Base-by-base conservation (phyloP, 2,113 vertebrate species). In the Miniopterus natalensis region DNA sequence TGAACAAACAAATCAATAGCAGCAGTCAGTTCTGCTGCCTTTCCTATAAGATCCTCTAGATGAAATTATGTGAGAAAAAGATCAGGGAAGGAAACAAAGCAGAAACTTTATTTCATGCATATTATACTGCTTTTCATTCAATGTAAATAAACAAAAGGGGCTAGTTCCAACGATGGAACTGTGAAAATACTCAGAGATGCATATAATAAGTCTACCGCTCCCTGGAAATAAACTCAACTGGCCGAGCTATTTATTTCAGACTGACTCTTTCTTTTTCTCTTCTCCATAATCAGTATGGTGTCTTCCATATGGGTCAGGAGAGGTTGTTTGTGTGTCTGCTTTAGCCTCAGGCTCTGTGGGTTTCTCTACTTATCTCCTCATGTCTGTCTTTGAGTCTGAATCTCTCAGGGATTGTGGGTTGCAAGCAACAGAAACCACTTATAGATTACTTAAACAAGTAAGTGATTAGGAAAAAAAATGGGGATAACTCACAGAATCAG, bases 71-170 rank as follows among this genome's bases (percentile, higher is more conserved):
- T 36, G 59, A 96, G 88, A 73, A 95, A 91, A 92, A 89, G 57
- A 92, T 77, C 42, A 86, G 57, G 49, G 59, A 59, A 81, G n/a
- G 57, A 95, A 95, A 65, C 53, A 88, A 95, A 94, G 25, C 13
- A 88, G 84, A 74, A 98, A 96, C 91, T 90, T 94, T 36, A 89
- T 42, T 95, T 90, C 89, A 65, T 78, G n/a, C 84, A 57, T 53
- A 80, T 92, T 42, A 93, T 85, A 79, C 42, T 96, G n/a, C 85
- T 95, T 87, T 53, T 83, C n/a, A 81, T 78, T 83, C 59, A 85
- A 36, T 80, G 53, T 89, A 96, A 94, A 96, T 87, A 94, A 98
- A 94, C 83, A 86, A 87, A 96, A 91, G 83, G 70, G 94, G 88
- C 55, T 86, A 36, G 42, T 73, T 96, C 81, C 85, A 97, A 93